These are phyloP conservation scores for Eurystomus glaucurus DNA, from an alignment of 2,797 vertebrate genomes.

Conservation along the genomic window DNA sequence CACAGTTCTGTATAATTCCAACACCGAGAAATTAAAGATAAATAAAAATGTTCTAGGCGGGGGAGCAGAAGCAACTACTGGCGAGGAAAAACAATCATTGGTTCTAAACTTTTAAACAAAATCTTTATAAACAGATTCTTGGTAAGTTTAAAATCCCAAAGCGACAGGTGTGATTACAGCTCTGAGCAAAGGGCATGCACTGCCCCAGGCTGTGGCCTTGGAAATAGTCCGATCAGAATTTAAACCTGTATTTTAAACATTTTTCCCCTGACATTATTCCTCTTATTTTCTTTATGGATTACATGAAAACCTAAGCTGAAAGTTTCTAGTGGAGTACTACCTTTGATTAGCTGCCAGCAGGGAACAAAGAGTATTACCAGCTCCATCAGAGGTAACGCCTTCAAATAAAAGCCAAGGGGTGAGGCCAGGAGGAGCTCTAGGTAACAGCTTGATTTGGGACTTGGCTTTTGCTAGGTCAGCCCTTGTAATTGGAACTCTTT, in stretches of 20 bases:
- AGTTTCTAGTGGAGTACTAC: not conserved
- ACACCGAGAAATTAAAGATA: not conserved
- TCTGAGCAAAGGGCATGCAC: not conserved
- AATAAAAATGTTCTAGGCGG: not conserved
- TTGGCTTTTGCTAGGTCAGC: not conserved
- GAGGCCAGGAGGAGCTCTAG: not conserved
- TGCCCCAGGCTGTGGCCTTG: not conserved
- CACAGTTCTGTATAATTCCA: not conserved
- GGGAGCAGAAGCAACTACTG: not conserved
- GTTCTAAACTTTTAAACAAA: not conserved
- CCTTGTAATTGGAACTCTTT: not conserved
- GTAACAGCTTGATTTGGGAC: not conserved
- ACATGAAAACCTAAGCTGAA: not conserved
- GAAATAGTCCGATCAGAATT: not conserved
- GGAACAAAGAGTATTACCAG: not conserved
- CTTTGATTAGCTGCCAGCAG: not conserved
- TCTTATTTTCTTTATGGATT: not conserved
- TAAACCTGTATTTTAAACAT: not conserved
- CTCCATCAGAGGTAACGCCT: not conserved
- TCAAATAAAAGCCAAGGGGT: not conserved
- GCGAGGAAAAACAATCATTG: rapidly evolving
- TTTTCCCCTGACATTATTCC: not conserved
- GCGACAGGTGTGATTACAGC: not conserved
- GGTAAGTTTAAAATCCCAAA: not conserved
- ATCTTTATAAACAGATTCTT: not conserved